Percentiles rank a stretch among this genome's conserved stretches.
phyloP scores from a whole-genome alignment of 2,797 vertebrate species.

The Erethizon dorsatum region DNA sequence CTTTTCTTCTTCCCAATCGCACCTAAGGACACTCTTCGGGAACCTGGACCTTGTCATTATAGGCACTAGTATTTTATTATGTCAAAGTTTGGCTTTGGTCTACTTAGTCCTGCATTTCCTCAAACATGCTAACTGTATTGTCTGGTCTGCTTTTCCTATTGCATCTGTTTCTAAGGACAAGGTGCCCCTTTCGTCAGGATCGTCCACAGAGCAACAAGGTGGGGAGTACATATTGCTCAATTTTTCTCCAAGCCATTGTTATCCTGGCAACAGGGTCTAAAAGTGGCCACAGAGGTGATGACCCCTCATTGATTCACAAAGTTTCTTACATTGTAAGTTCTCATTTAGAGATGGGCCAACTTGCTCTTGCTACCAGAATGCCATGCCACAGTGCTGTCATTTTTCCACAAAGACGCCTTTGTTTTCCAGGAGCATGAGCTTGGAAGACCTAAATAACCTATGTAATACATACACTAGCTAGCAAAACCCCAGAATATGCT shows the following conservation, averaged over 20 bases:
- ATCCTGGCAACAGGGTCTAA: constrained; percentile 25
- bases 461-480: constrained; percentile 46
- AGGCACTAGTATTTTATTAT: constrained; percentile 25
- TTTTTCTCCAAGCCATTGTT: constrained; percentile 34
- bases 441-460: constrained; percentile 47
- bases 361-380: constrained; percentile 50
- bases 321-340: constrained; percentile 53
- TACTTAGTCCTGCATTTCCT: constrained; percentile 39
- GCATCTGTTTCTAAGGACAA: neutral
- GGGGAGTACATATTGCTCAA: neutral
- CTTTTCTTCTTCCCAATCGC: constrained; percentile 41
- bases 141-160: constrained; percentile 60
- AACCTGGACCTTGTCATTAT: constrained; percentile 14
- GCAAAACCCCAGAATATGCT: constrained; percentile 32
- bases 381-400: neutral
- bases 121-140: constrained; percentile 44
- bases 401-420: constrained; percentile 65
- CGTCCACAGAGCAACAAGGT: constrained; percentile 18
- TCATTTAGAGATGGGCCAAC: constrained; percentile 25
- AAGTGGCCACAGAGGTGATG: constrained; percentile 31
- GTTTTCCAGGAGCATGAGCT: constrained; percentile 55
- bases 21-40: constrained; percentile 42
- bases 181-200: constrained; percentile 30
- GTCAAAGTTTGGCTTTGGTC: constrained; percentile 58
- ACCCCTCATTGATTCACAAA: constrained; percentile 47